These are phyloP conservation scores for Melanotaenia parkinsoni DNA, from an alignment of 2,797 vertebrate species.

Conservation along the genomic window DNA sequence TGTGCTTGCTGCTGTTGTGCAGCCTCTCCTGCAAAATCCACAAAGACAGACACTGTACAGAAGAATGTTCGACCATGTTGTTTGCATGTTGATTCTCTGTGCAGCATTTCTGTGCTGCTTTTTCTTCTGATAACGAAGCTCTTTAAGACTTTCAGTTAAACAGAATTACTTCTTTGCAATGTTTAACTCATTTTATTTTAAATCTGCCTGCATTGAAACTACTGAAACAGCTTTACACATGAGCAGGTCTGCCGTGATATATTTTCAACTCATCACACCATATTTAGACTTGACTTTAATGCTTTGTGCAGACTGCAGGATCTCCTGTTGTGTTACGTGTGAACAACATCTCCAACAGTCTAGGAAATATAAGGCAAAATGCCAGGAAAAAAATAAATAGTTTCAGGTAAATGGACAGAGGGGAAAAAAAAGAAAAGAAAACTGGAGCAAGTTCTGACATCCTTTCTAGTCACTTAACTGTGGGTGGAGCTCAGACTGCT, in stretches of 20 bases:
- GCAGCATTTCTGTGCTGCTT: not conserved
- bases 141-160: slow-evolving; percentile 16
- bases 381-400: not conserved
- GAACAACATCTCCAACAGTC: not conserved
- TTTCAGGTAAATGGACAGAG: too few relatives aligned
- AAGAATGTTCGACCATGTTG: slow-evolving; percentile 12
- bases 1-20: slow-evolving; percentile 68
- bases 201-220: slow-evolving; percentile 26
- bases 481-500: not conserved
- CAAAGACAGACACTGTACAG: slow-evolving; percentile 26
- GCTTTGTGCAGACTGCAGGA: not conserved
- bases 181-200: slow-evolving; percentile 9
- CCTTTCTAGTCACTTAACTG: too few relatives aligned
- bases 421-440: not conserved
- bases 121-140: not conserved
- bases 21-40: slow-evolving; percentile 55
- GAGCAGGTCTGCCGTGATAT: not conserved
- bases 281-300: not conserved
- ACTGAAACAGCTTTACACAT: not conserved
- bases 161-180: slow-evolving; percentile 6
- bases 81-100: slow-evolving; percentile 22
- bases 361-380: not conserved
- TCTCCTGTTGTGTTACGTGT: not conserved
- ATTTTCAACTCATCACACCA: not conserved
- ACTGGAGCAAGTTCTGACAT: not conserved